Conservation (phyloP, 2,888 invertebrate species). For the Heteropelma amictum region DNA sequence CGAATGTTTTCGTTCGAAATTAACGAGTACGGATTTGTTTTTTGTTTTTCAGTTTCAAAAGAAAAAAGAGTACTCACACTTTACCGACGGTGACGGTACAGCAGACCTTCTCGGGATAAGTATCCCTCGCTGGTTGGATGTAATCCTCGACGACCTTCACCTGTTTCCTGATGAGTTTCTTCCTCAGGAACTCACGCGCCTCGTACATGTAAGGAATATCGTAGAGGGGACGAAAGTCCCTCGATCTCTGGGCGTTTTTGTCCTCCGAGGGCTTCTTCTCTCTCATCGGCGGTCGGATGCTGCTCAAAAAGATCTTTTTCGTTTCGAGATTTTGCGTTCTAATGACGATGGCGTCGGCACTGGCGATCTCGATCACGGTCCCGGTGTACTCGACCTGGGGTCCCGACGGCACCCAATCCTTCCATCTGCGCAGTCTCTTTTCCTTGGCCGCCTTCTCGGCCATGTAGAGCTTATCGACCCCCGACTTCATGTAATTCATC, state of each 20-base stretch:
- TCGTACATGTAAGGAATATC: conserved; percentile 99
- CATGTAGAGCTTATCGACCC: conserved; percentile 89
- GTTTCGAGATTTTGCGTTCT: conserved; percentile 87
- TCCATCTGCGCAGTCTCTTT: conserved; percentile 92
- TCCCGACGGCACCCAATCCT: conserved; percentile 89
- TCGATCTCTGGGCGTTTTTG: conserved; percentile 84
- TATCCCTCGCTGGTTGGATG: conserved; percentile 95
- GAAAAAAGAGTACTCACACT: conserved; percentile 80
- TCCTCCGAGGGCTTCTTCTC: conserved; percentile 82
- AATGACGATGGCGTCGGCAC: conserved; percentile 95
- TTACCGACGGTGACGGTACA: conserved; percentile 93
- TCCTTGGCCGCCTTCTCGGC: conserved; percentile 95
- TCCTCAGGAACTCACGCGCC: conserved; percentile 96
- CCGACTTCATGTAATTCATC: conserved; percentile 88
- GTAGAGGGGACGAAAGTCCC: conserved; percentile 93
- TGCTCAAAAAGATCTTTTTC: conserved; percentile 97
- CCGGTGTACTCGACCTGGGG: conserved; percentile 89
- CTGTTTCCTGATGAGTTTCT: conserved; percentile 96
- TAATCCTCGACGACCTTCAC: conserved; percentile 96
- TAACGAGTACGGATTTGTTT: too few species aligned
- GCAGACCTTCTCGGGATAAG: conserved; percentile 96
- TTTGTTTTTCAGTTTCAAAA: background rate
- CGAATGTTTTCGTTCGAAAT: background rate
- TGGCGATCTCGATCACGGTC: conserved; percentile 92
- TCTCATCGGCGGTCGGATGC: conserved; percentile 96